Base-by-base conservation (phyloP, 35 echinoderm and acorn worm species). In the Chiridota heheva region DNA sequence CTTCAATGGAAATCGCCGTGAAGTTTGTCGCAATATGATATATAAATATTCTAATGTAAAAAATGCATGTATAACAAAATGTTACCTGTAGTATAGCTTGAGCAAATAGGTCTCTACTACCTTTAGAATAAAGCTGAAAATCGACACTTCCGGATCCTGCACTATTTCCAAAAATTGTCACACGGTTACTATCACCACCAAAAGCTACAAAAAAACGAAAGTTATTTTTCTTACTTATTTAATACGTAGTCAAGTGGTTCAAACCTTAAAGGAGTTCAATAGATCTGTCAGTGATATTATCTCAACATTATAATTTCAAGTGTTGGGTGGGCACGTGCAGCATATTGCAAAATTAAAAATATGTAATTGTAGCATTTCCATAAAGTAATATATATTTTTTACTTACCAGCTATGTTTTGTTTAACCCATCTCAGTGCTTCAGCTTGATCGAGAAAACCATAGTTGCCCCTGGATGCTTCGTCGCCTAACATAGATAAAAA, bases 111-210 rank as follows among this genome's bases (percentile, higher is more conserved):
- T 68, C 79, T 16, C 75, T 30, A 61, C 73, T 91, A 15, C 34
- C 5, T 2, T 71, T 71, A 8, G 89, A 91, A 22, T 86, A 57
- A 4, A 91, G 76, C 41, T 86, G 89, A 33, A 72, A 63, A 45
- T 72, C 69, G n/a, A 91, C 89, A 53, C 82, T 86, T 36, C 51
- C 82, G 15, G 73, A 40, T 29, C 89, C 89, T 2, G 89, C 89
- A 55, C 89, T 91, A 53, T 86, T 66, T 7, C 89, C 89, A 34
- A 81, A 85, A 4, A 91, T 80, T 13, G 89, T 91, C 2, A 91
- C 74, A 16, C 76, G 53, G 7, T 70, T 59, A 22, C 32, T 36
- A 29, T 90, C 81, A 32, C 88, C 88, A 30, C 88, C 88, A 77
- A 90, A 90, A 7, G 63, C 88, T 90, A 63, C 7, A 70, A 26